phyloP scores from a whole-genome alignment of 2,113 vertebrate genomes.

The Rattus norvegicus region GRCr8 NC_086024.1:113078001-113078500 shows the following conservation, averaged over 20 bases:
- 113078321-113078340: neutral
- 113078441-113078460: conserved; percentile 34
- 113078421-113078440: neutral
- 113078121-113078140: conserved; percentile 44
- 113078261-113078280: neutral
- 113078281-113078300: neutral
- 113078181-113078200: neutral
- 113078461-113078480: conserved; percentile 8
- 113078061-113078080: conserved; percentile 77
- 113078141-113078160: conserved; percentile 69
- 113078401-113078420: neutral
- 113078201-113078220: neutral
- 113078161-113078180: neutral
- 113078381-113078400: neutral
- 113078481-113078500: neutral
- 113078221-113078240: neutral
- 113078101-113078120: conserved; percentile 67
- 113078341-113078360: neutral
- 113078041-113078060: conserved; percentile 58
- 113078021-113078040: conserved; percentile 64
- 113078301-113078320: neutral
- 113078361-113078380: conserved; percentile 15
- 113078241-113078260: neutral
- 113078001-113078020: neutral
- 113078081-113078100: conserved; percentile 73